Base-by-base conservation (phyloP, 2,888 invertebrate genomes). In the Caradrina clavipalpis region DNA sequence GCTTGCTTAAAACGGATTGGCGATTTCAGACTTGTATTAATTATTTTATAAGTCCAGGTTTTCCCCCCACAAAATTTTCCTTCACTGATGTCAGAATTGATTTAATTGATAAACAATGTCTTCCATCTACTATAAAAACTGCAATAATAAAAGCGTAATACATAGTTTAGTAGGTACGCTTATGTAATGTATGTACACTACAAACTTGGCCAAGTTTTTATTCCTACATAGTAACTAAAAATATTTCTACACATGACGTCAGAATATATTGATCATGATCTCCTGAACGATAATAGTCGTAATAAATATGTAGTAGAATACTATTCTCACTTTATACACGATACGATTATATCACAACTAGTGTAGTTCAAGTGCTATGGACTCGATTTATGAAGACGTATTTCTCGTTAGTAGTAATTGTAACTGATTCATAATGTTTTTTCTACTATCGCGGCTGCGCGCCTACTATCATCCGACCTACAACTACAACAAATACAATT, bases 291-390 rank as follows among this genome's bases (percentile, higher is more conserved):
- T 81, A 78, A 73, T 71, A 70, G 69, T 15, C 56, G 67, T 64
- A 67, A 78, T 79, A 79, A 83, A 82, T 79, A 73, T 76, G 49
- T 70, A 69, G 56, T 67, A 73, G 66, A 73, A 73, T 57, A 78
- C 54, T 64, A 73, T 76, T 77, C 68, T 69, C 63, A 70, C 72
- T 82, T 58, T 63, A 62, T 57, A 74, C 42, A 65, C 53, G 57
- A 50, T 68, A 57, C 61, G 50, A 64, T 73, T 72, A 57, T 71
- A 74, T 72, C 56, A 45, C 69, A 70, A 63, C 58, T 58, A 45
- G 55, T 55, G 50, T 51, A 56, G 35, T 63, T 83, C 60, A 57
- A 78, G 70, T 72, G 61, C 50, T 66, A 42, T 50, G 47, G 47
- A 54, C 39, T 49, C 22, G 60, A 80, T 73, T 69, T 69, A 78